These are phyloP conservation scores for Emydoidea blandingii DNA, from an alignment of 2,797 vertebrate genomes.

Conservation along the genomic window DNA sequence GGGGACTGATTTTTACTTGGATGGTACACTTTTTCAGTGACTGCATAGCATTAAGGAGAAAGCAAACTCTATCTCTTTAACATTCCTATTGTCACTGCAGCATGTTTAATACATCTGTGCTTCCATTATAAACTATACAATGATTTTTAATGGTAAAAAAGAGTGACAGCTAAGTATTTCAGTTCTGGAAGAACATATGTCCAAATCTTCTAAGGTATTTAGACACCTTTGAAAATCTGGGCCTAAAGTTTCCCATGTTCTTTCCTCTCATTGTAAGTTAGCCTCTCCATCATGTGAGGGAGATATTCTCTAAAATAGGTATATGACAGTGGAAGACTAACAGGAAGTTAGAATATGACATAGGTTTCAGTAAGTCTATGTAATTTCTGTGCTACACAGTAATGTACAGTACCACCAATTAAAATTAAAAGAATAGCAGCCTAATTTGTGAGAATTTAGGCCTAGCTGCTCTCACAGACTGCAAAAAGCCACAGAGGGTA, in stretches of 20 bases:
- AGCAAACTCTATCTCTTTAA: neutral
- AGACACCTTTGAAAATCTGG: neutral
- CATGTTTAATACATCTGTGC: accelerated
- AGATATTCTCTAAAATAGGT: neutral
- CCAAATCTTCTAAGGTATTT: neutral
- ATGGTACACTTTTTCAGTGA: accelerated
- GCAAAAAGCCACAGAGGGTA: neutral
- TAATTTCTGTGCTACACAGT: neutral
- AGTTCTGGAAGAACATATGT: accelerated
- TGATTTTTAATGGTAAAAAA: neutral
- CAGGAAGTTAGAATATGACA: neutral
- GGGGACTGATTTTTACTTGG: neutral
- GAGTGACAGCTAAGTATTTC: neutral
- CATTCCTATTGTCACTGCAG: neutral
- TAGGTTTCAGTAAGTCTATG: neutral
- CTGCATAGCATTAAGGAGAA: neutral
- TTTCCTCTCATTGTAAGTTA: neutral
- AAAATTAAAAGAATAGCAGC: neutral
- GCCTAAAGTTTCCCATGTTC: neutral
- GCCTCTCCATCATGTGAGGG: neutral
- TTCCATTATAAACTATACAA: neutral
- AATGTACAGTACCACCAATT: neutral
- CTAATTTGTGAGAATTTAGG: neutral
- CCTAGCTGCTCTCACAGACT: accelerated
- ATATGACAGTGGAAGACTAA: neutral